A percentile compares a stretch with the other conserved stretches of the same genome.
Conservation (phyloP, 2,888 invertebrate species). For the Actias luna region DNA sequence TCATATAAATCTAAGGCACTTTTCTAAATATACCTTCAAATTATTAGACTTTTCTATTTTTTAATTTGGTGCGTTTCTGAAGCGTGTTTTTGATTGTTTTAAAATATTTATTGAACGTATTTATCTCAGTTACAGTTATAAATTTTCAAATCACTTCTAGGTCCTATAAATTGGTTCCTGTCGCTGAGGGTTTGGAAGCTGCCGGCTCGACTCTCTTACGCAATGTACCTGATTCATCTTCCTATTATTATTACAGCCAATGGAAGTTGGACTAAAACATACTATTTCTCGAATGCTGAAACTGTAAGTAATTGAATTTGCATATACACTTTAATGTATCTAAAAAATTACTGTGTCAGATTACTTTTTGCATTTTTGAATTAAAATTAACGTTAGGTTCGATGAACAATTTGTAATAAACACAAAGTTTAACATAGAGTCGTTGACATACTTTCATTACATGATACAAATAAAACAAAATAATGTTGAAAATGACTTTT, state of each 20-base stretch:
- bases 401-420: no score
- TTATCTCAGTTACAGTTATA: no score
- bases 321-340: neutral
- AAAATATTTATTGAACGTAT: no score
- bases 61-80: no score
- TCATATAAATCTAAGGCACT: no score
- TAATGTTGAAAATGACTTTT: no score
- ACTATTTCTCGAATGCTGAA: slow-evolving; percentile 47
- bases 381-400: no score
- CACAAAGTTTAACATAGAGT: no score
- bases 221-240: slow-evolving; percentile 77
- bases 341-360: neutral
- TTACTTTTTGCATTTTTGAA: neutral
- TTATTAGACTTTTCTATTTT: no score
- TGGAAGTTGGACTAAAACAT: slow-evolving; percentile 49
- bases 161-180: slow-evolving; percentile 76
- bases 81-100: neutral
- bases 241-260: slow-evolving; percentile 54
- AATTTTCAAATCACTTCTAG: slow-evolving; percentile 40
- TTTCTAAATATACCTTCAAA: no score
- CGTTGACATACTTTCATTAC: no score
- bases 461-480: no score
- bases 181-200: slow-evolving; percentile 75
- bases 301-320: slow-evolving; percentile 42
- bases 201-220: slow-evolving; percentile 77